These are phyloP conservation scores for Athrips mouffetella DNA, from an alignment of 2,888 invertebrate species.

Conservation along the genomic window DNA sequence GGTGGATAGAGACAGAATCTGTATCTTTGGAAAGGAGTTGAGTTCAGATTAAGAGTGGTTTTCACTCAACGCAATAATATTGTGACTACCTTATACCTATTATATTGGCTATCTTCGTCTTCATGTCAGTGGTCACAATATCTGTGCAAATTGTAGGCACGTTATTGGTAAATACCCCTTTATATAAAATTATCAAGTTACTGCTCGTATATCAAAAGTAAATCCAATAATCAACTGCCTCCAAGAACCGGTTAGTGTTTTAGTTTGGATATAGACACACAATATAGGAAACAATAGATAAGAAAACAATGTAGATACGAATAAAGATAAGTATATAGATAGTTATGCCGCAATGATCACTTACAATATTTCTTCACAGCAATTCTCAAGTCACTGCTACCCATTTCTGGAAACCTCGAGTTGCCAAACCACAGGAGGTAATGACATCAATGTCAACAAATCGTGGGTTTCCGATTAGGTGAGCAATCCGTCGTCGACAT, in stretches of 20 bases:
- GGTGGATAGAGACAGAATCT: constrained; percentile 33
- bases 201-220: too few relatives aligned
- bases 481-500: constrained; percentile 1
- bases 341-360: not conserved
- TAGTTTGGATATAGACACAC: not conserved
- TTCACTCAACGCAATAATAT: too few relatives aligned
- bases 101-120: too few relatives aligned
- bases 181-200: too few relatives aligned
- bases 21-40: not conserved
- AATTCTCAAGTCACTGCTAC: not conserved
- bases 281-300: not conserved
- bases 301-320: not conserved
- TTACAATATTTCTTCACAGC: not conserved
- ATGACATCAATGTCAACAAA: constrained; percentile 17
- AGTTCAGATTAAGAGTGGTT: too few relatives aligned
- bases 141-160: too few relatives aligned
- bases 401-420: not conserved
- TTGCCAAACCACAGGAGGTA: constrained; percentile 7
- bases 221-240: too few relatives aligned
- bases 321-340: not conserved
- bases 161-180: too few relatives aligned
- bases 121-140: too few relatives aligned
- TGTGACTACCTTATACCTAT: too few relatives aligned
- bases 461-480: constrained; percentile 15
- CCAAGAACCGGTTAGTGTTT: too few relatives aligned